Percentiles rank a stretch among this genome's conserved stretches.
Evolutionary conservation across 2,888 invertebrate genomes (phyloP).

Genomic region (Nebria brevicollis): DNA sequence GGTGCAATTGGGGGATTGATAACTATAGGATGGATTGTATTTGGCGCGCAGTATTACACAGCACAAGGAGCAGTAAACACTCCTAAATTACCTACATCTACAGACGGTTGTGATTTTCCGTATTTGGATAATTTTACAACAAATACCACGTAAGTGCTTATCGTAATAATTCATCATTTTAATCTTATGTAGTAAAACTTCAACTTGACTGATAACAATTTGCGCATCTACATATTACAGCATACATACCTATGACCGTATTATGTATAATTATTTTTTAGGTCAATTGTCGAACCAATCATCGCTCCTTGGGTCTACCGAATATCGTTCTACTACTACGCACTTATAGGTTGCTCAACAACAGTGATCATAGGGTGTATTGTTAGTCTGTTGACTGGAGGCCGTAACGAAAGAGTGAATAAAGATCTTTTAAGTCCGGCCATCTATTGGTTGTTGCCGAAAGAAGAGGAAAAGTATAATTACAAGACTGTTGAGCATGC

Average conservation of each 20-base stretch:
- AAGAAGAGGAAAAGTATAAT: slow-evolving; percentile 32
- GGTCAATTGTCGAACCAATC: neutral
- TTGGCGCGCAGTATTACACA: slow-evolving; percentile 48
- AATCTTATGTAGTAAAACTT: neutral
- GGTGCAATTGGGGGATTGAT: slow-evolving; percentile 49
- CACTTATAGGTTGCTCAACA: slow-evolving; percentile 30
- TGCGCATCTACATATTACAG: neutral
- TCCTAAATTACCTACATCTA: slow-evolving; percentile 44
- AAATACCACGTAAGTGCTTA: slow-evolving; percentile 36
- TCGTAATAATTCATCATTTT: neutral
- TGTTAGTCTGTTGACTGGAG: slow-evolving; percentile 47
- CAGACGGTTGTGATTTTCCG: slow-evolving; percentile 47
- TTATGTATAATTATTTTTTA: neutral
- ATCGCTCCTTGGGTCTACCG: slow-evolving; percentile 47
- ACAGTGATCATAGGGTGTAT: slow-evolving; percentile 43
- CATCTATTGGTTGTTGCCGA: slow-evolving; percentile 29
- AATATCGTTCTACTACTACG: slow-evolving; percentile 50
- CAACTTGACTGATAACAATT: neutral
- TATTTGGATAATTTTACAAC: slow-evolving; percentile 13
- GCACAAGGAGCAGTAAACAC: slow-evolving; percentile 36
- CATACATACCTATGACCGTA: too few relatives aligned
- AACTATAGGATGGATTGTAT: slow-evolving; percentile 48
- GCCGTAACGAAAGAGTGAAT: slow-evolving; percentile 31
- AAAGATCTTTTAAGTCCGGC: slow-evolving; percentile 36
- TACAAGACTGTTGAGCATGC: slow-evolving; percentile 41